These are phyloP conservation scores for Hybos culiciformis DNA, from an alignment of 2,888 invertebrate species.

Conservation along the genomic window DNA sequence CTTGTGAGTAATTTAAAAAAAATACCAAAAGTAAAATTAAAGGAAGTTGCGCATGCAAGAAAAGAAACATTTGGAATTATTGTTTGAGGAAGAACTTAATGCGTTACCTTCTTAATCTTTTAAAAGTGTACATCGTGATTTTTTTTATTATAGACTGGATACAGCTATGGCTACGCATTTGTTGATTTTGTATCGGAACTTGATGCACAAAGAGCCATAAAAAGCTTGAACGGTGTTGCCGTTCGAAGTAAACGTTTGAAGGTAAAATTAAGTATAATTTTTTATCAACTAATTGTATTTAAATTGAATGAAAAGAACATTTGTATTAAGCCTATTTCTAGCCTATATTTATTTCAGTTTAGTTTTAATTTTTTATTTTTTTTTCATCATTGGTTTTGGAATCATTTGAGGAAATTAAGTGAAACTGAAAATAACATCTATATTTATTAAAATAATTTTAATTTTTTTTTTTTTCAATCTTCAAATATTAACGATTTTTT, in stretches of 20 bases:
- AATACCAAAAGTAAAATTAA: conserved; percentile 5
- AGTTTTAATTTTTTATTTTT: neutral
- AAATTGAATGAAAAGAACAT: neutral
- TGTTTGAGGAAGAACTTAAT: neutral
- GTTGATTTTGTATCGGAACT: conserved; percentile 78
- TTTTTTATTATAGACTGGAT: conserved; percentile 57
- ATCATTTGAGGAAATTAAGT: neutral
- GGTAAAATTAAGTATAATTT: conserved; percentile 34
- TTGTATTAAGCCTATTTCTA: no score
- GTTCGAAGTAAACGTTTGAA: conserved; percentile 86
- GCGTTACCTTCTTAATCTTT: conserved; percentile 6
- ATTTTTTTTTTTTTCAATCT: conserved; percentile 8
- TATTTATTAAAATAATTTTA: neutral
- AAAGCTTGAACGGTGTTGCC: conserved; percentile 73
- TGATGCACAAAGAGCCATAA: conserved; percentile 76
- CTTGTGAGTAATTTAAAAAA: no score
- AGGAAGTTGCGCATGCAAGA: conserved; percentile 7
- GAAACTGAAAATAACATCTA: conserved; percentile 1
- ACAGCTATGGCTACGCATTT: conserved; percentile 93
- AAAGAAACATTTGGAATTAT: neutral
- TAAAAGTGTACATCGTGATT: conserved; percentile 9
- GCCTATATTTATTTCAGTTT: no score
- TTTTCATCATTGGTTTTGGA: neutral
- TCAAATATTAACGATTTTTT: no score
- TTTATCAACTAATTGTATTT: neutral